Conservation (phyloP, 2,797 vertebrate genomes). For the Gymnocypris eckloni region DNA sequence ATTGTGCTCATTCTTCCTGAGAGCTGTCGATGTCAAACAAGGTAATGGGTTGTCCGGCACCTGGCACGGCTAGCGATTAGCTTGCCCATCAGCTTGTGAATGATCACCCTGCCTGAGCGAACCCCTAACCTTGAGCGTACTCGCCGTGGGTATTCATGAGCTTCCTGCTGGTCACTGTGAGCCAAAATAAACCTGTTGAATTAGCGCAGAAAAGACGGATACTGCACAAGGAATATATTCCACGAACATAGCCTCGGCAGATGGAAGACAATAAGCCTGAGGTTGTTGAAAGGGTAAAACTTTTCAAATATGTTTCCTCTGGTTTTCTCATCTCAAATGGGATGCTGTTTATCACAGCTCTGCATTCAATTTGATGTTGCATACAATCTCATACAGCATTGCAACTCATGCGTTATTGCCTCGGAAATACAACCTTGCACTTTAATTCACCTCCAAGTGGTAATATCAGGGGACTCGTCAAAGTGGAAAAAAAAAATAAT, state of each 20-base stretch:
- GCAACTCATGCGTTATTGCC: slow-evolving; percentile 36
- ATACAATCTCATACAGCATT: slow-evolving; percentile 48
- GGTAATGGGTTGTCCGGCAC: slow-evolving; percentile 29
- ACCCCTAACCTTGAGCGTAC: slow-evolving; percentile 28
- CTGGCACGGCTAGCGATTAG: slow-evolving; percentile 38
- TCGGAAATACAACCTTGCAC: slow-evolving; percentile 53
- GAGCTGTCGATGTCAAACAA: slow-evolving; percentile 37
- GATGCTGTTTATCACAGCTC: slow-evolving; percentile 40
- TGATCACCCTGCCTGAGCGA: slow-evolving; percentile 35
- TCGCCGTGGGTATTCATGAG: slow-evolving; percentile 16
- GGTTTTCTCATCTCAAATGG: slow-evolving; percentile 43
- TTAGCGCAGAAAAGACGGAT: background rate
- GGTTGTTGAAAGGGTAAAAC: slow-evolving; percentile 30
- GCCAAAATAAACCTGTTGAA: slow-evolving; percentile 11
- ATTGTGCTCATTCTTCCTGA: slow-evolving; percentile 44
- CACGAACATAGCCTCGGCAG: background rate
- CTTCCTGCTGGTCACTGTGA: slow-evolving; percentile 28
- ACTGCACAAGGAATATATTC: background rate
- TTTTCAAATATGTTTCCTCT: slow-evolving; percentile 27
- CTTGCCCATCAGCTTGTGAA: slow-evolving; percentile 38
- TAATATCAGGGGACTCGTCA: slow-evolving; percentile 60
- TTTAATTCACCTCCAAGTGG: slow-evolving; percentile 60
- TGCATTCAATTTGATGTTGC: slow-evolving; percentile 41
- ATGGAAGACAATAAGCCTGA: slow-evolving; percentile 1
- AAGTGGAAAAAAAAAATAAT: slow-evolving; percentile 54